Conservation (phyloP, 2,113 vertebrate genomes). For the Cyphomyrus discorhynchus region DNA sequence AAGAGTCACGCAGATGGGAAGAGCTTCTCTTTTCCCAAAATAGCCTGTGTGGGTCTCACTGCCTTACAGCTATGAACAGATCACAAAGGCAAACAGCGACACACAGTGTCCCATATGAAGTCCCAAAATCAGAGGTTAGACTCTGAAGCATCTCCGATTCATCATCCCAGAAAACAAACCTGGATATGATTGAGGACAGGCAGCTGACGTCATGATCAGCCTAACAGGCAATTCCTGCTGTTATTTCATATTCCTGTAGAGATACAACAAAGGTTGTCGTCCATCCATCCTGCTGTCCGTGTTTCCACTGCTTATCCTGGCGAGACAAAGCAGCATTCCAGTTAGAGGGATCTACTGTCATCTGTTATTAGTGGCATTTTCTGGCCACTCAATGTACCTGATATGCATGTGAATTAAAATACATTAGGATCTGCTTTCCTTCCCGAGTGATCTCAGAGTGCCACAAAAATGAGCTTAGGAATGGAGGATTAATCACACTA, state of each 20-base stretch:
- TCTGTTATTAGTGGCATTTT: not conserved
- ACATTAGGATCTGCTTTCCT: not conserved
- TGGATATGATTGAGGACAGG: not conserved
- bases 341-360: not conserved
- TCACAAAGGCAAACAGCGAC: not conserved
- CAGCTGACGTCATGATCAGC: not conserved
- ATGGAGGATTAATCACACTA: not conserved
- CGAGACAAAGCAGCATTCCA: not conserved
- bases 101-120: not conserved
- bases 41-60: not conserved
- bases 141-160: not conserved
- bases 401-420: not conserved
- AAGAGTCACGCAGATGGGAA: not conserved
- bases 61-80: not conserved
- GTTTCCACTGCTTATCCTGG: not conserved
- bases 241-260: not conserved
- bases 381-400: not conserved
- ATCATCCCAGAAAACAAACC: not conserved
- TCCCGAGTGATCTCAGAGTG: not conserved
- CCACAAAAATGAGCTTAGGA: not conserved
- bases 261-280: not conserved
- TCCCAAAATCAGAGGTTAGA: not conserved
- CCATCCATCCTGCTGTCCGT: not conserved
- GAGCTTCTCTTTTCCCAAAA: not conserved
- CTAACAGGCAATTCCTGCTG: not conserved